A percentile compares a stretch with the other conserved stretches of the same genome.
Conservation (phyloP, 2,888 invertebrate species). For the Dynastes tityus region DNA sequence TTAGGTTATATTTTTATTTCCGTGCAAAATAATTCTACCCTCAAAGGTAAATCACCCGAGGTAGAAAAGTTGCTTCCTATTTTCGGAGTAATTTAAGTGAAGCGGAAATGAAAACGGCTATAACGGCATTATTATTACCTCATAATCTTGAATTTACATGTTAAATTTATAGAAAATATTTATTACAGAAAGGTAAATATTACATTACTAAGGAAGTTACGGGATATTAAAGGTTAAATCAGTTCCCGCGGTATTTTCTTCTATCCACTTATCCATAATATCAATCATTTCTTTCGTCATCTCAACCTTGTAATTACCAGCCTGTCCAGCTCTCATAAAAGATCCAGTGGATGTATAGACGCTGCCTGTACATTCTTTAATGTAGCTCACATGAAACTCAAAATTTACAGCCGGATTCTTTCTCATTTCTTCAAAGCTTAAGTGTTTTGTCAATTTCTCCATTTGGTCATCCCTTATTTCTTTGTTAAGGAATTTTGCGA, state of each 20-base stretch:
- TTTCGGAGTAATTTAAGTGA: too few species aligned
- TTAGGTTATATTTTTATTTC: too few species aligned
- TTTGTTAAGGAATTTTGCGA: constrained; percentile 68
- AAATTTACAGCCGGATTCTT: constrained; percentile 71
- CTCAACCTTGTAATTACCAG: constrained; percentile 65
- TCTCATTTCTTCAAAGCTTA: constrained; percentile 72
- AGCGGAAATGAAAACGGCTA: too few species aligned
- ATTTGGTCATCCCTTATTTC: constrained; percentile 65
- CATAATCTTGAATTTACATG: too few species aligned
- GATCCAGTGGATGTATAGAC: constrained; percentile 20
- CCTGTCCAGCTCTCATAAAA: constrained; percentile 69
- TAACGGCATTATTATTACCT: too few species aligned
- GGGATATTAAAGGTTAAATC: constrained; percentile 31
- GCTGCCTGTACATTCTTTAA: constrained; percentile 7
- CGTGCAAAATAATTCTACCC: too few species aligned
- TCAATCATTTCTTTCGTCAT: constrained; percentile 81
- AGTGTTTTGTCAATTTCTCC: constrained; percentile 67
- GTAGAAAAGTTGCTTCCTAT: too few species aligned
- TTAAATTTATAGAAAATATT: too few species aligned
- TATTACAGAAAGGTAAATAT: too few species aligned
- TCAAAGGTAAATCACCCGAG: too few species aligned
- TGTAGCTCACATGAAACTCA: constrained; percentile 53
- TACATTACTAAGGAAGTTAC: background rate
- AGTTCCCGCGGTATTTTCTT: constrained; percentile 71
- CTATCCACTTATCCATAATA: constrained; percentile 81